phyloP scores from a whole-genome alignment of 2,888 invertebrate genomes.

The Drosophila atroscutellata region DNA sequence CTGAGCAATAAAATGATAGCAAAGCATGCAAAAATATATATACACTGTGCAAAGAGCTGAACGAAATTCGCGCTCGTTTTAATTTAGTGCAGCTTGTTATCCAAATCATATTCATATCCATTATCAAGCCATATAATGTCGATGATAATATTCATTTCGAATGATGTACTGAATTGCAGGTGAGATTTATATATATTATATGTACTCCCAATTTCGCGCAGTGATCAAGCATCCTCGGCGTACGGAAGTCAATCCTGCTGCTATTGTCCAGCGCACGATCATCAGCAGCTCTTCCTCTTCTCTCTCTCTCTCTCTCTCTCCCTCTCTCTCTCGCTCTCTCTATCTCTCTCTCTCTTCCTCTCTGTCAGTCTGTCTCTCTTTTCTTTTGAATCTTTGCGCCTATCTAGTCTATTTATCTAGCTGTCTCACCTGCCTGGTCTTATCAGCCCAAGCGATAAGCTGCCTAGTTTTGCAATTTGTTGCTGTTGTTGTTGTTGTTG shows the following conservation, averaged over 20 bases:
- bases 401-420: constrained; percentile 51
- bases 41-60: not conserved
- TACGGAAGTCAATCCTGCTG: constrained; percentile 9
- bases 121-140: not conserved
- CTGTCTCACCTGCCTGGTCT: constrained; percentile 50
- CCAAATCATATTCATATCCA: not conserved
- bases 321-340: not conserved
- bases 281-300: not conserved
- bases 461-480: constrained; percentile 42
- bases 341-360: not conserved
- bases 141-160: not conserved
- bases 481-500: constrained; percentile 24
- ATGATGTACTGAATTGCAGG: not conserved
- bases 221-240: not conserved
- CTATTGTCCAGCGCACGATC: not conserved
- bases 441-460: constrained; percentile 56
- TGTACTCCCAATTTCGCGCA: not conserved
- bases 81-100: not conserved
- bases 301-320: not conserved
- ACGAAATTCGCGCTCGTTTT: not conserved
- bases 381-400: constrained; percentile 6
- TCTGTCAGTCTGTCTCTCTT: not conserved
- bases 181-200: not conserved
- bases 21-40: not conserved
- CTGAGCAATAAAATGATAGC: not conserved